Conservation (phyloP, 2,888 invertebrate species). For the Habrosyne pyritoides region DNA sequence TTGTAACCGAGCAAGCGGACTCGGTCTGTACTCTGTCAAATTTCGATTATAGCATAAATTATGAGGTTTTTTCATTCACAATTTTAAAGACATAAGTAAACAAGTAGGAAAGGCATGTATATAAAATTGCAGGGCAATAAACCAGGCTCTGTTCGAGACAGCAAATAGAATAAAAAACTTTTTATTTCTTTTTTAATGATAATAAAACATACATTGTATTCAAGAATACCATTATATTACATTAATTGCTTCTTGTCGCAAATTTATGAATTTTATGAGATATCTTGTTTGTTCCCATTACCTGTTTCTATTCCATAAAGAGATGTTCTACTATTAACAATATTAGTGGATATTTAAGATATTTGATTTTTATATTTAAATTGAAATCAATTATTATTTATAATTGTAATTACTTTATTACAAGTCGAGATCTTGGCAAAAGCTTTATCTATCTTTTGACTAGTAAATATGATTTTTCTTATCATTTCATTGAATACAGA, state of each 20-base stretch:
- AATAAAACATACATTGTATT: too few species aligned
- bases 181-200: too few species aligned
- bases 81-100: not conserved
- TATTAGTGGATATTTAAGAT: not conserved
- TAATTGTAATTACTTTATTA: not conserved
- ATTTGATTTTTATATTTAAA: not conserved
- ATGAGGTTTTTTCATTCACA: not conserved
- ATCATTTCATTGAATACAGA: constrained; percentile 17
- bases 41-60: constrained; percentile 31
- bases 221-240: too few species aligned
- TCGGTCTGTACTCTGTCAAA: constrained; percentile 25
- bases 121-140: too few species aligned
- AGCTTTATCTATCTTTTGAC: constrained; percentile 11
- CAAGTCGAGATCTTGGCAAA: constrained; percentile 7
- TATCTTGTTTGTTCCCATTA: too few species aligned
- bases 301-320: too few species aligned
- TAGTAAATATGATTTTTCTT: constrained; percentile 12
- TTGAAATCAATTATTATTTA: not conserved
- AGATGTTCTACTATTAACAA: not conserved
- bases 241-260: too few species aligned
- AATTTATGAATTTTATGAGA: too few species aligned
- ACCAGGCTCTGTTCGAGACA: too few species aligned
- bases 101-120: not conserved
- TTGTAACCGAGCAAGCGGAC: constrained; percentile 34
- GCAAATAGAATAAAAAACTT: too few species aligned